Conservation (phyloP, 2,888 invertebrate genomes). For the Charanyca ferruginea region DNA sequence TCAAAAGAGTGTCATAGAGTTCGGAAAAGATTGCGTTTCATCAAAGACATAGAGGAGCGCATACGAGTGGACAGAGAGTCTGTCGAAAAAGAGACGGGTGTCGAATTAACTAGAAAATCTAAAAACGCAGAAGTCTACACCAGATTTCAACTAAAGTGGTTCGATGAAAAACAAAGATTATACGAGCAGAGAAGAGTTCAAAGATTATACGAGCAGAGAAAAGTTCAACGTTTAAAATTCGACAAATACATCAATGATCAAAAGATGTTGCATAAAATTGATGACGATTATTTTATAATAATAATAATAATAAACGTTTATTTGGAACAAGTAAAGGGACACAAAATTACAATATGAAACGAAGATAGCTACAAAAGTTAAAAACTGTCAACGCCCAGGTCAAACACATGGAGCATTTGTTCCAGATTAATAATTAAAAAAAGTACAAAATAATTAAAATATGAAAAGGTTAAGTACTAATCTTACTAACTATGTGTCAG, state of each 20-base stretch:
- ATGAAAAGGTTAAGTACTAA: too few species aligned
- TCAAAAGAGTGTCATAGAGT: not conserved
- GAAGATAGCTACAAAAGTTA: too few species aligned
- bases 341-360: too few species aligned
- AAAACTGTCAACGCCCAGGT: too few species aligned
- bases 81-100: not conserved
- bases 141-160: not conserved
- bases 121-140: not conserved
- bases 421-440: too few species aligned
- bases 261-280: conserved; percentile 11
- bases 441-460: too few species aligned
- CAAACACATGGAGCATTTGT: too few species aligned
- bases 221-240: not conserved
- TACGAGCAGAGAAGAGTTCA: conserved; percentile 4
- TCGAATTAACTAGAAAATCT: not conserved
- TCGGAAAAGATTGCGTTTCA: not conserved
- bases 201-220: too few species aligned
- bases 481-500: too few species aligned
- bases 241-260: conserved; percentile 21
- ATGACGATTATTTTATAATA: too few species aligned
- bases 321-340: too few species aligned
- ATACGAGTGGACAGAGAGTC: not conserved
- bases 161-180: not conserved
- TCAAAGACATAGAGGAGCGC: not conserved
- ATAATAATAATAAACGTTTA: too few species aligned